These are phyloP conservation scores for Manduca sexta DNA, from an alignment of 1,140 invertebrate genomes.

Conservation along the genomic window DNA sequence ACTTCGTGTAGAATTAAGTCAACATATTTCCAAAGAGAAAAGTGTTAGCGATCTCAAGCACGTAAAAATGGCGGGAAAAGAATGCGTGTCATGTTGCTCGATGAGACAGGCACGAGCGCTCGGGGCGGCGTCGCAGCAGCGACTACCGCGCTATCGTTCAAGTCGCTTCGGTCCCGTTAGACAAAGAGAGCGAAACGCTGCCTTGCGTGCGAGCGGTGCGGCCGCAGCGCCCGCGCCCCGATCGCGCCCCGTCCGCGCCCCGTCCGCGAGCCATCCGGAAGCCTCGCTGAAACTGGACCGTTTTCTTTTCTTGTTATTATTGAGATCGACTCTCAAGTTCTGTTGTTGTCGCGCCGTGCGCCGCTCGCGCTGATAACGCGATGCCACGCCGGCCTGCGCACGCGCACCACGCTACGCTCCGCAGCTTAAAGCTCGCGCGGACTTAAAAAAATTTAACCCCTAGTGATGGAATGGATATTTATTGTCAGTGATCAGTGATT, in stretches of 20 bases:
- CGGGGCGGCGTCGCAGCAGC: constrained; percentile 49
- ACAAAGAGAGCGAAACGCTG: constrained; percentile 47
- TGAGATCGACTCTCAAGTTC: constrained; percentile 68
- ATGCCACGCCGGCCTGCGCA: constrained; percentile 59
- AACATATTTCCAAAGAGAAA: not conserved
- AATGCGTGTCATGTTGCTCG: not conserved
- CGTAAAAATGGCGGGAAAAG: constrained; percentile 37
- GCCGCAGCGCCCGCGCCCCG: constrained; percentile 41
- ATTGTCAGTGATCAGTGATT: constrained; percentile 27
- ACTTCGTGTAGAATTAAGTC: too few species aligned
- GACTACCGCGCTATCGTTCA: constrained; percentile 65
- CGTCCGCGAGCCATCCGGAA: constrained; percentile 62
- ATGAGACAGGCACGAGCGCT: constrained; percentile 19
- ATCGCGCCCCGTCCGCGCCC: constrained; percentile 60
- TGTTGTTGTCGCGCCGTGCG: constrained; percentile 69
- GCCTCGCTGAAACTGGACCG: constrained; percentile 72
- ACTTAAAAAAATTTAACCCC: constrained; percentile 27
- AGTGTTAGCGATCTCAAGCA: constrained; percentile 17
- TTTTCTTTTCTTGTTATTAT: constrained; percentile 74
- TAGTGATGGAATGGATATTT: constrained; percentile 54
- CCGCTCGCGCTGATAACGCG: constrained; percentile 67
- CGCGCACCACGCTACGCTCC: constrained; percentile 42
- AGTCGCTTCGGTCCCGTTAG: constrained; percentile 57
- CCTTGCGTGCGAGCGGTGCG: constrained; percentile 41
- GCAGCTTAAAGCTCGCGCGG: constrained; percentile 56